A percentile compares a stretch with the other conserved stretches of the same genome.
Conservation (phyloP, 2,113 vertebrate species). For the Clarias magur region DNA sequence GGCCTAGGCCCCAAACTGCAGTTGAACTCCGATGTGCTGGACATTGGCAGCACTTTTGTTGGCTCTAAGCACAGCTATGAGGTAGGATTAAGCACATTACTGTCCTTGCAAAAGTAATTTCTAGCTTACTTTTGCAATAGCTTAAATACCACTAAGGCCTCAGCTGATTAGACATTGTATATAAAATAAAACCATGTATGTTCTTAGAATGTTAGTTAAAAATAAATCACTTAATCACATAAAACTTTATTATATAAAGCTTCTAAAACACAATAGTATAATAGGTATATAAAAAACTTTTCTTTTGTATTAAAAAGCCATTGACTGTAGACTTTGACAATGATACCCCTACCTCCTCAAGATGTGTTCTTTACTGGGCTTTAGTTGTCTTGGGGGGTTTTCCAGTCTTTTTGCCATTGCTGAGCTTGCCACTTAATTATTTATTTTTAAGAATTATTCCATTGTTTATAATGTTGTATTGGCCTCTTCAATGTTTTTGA, state of each 20-base stretch:
- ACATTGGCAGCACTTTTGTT: conserved; percentile 76
- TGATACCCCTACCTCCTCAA: no score
- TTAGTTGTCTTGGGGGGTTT: no score
- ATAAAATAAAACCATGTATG: not conserved
- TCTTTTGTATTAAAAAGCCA: no score
- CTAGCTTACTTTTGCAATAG: not conserved
- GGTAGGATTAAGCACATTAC: conserved; percentile 64
- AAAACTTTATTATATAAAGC: not conserved
- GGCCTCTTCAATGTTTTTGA: no score
- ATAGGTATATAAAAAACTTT: not conserved
- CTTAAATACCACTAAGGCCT: no score
- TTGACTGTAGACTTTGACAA: no score
- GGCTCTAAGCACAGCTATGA: conserved; percentile 72
- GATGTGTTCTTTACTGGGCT: no score
- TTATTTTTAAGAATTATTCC: no score
- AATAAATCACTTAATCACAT: not conserved
- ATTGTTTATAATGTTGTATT: no score
- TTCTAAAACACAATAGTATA: not conserved
- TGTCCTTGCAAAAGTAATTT: not conserved
- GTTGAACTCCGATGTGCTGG: conserved; percentile 72
- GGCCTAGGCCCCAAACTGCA: conserved; percentile 79
- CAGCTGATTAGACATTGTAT: not conserved
- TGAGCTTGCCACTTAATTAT: no score
- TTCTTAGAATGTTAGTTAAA: not conserved
- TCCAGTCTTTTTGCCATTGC: no score